Percentiles rank a stretch among this genome's conserved stretches.
Conservation (phyloP, 2,113 vertebrate species). For the Calonectris borealis region DNA sequence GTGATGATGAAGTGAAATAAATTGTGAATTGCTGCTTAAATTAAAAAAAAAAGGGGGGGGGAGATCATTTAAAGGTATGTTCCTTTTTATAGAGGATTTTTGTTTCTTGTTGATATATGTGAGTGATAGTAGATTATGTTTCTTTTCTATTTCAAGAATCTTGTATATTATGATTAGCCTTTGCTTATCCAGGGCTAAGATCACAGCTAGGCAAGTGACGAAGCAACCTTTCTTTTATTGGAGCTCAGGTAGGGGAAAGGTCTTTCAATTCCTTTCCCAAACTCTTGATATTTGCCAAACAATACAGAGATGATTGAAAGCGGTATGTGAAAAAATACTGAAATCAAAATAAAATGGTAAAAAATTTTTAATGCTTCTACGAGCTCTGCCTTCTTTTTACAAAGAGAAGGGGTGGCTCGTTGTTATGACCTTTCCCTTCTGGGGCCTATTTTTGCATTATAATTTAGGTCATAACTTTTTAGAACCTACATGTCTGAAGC, state of each 20-base stretch:
- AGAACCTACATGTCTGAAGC: neutral
- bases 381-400: neutral
- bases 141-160: neutral
- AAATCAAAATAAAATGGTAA: neutral
- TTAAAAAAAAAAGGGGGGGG: neutral
- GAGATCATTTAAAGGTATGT: neutral
- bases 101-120: neutral
- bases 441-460: constrained; percentile 16
- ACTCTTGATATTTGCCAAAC: neutral
- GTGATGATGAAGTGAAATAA: neutral
- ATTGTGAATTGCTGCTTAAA: neutral
- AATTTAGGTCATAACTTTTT: constrained; percentile 42
- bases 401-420: rapidly evolving
- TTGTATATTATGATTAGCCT: neutral
- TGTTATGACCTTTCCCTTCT: neutral
- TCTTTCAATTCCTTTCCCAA: constrained; percentile 22
- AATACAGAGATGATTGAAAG: neutral
- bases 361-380: neutral
- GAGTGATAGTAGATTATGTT: neutral
- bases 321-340: neutral
- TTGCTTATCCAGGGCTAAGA: neutral
- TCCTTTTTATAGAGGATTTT: neutral
- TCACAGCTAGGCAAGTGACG: neutral
- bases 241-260: neutral
- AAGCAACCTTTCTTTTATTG: neutral